Percentiles rank a stretch among this genome's conserved stretches.
Conservation (phyloP, 2,888 invertebrate genomes). For the Diplolepis rosae region DNA sequence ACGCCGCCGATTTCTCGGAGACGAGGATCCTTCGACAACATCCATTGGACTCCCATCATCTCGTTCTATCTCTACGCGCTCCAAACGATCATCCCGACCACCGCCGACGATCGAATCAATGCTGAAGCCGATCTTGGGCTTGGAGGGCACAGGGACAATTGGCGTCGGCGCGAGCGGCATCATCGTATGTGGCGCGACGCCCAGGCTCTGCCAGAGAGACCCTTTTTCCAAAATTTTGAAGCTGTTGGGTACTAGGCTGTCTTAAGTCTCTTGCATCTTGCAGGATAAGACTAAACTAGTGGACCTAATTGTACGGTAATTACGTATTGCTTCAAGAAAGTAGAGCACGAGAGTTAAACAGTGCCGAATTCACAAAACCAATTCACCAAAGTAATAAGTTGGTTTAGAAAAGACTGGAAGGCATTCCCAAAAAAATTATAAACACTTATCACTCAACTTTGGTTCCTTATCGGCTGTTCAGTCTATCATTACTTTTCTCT, state of each 20-base stretch:
- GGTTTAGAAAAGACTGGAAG: neutral
- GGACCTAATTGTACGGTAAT: neutral
- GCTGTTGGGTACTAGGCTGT: neutral
- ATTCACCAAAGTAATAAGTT: neutral
- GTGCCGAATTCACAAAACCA: neutral
- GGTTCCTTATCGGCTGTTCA: neutral
- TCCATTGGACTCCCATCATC: slow-evolving; percentile 66
- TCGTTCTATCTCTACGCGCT: slow-evolving; percentile 64
- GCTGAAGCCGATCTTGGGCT: slow-evolving; percentile 95
- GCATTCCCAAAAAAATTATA: neutral
- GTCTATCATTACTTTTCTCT: neutral
- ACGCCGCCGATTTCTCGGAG: slow-evolving; percentile 60
- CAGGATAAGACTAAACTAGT: neutral
- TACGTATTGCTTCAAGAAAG: neutral
- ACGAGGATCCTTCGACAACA: slow-evolving; percentile 67
- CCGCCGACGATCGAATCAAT: slow-evolving; percentile 95
- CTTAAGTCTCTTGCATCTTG: slow-evolving; percentile 38
- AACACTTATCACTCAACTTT: slow-evolving; percentile 21
- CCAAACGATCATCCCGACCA: slow-evolving; percentile 60
- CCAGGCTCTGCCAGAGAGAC: slow-evolving; percentile 35
- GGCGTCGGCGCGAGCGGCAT: slow-evolving; percentile 97
- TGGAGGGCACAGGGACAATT: slow-evolving; percentile 92
- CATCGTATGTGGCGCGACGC: slow-evolving; percentile 78
- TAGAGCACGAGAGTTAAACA: neutral
- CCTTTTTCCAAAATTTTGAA: slow-evolving; percentile 30